Conservation (phyloP, 2,113 vertebrate genomes). For the Pseudopodoces humilis region DNA sequence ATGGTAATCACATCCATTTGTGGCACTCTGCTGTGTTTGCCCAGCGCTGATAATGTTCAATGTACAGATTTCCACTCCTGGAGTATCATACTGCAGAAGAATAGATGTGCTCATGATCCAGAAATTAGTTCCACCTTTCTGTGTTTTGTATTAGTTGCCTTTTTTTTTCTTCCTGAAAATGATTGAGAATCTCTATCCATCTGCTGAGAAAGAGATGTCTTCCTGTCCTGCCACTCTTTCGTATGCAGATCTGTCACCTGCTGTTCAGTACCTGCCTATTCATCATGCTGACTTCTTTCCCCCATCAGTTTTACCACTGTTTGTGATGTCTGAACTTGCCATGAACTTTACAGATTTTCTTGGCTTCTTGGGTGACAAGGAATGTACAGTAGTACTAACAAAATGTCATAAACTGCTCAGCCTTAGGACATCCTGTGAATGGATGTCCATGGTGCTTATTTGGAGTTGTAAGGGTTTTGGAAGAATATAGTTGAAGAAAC, state of each 20-base stretch:
- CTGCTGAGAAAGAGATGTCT: slow-evolving; percentile 56
- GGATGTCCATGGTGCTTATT: not conserved
- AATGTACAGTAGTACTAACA: not conserved
- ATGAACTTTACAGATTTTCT: slow-evolving; percentile 38
- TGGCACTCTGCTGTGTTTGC: not conserved
- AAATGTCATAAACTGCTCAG: not conserved
- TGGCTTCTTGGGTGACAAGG: not conserved
- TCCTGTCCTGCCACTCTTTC: slow-evolving; percentile 61
- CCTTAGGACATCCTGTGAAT: not conserved
- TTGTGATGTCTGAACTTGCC: slow-evolving; percentile 58
- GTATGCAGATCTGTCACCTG: slow-evolving; percentile 53
- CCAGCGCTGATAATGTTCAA: not conserved
- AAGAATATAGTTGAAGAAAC: not conserved
- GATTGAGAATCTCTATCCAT: slow-evolving; percentile 72
- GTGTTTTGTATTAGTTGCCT: not conserved
- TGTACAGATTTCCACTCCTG: not conserved
- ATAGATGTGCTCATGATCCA: not conserved
- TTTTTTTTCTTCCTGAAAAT: slow-evolving; percentile 41
- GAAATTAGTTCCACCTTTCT: not conserved
- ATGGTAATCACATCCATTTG: not conserved
- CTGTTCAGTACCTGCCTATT: slow-evolving; percentile 56
- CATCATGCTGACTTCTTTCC: slow-evolving; percentile 60
- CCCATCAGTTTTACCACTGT: slow-evolving; percentile 57
- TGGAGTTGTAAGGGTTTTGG: not conserved
- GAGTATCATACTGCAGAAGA: not conserved